Base-by-base conservation (phyloP, 2,888 invertebrate species). In the Cinara cedri region DNA sequence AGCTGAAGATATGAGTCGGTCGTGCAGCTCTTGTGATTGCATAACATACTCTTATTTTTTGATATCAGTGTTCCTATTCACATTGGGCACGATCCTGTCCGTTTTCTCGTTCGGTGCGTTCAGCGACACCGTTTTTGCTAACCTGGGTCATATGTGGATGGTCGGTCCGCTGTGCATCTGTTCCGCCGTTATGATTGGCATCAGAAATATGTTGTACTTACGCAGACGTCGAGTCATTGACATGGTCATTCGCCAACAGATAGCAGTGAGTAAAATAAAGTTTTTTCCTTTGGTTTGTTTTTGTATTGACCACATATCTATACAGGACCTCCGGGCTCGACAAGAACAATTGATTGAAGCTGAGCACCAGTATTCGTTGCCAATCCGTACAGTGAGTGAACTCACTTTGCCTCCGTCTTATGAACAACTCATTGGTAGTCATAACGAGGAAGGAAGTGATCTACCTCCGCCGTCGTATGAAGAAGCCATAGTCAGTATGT, bases 141-240 rank as follows among this genome's bases (percentile, higher is more conserved):
- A 89, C 86, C 86, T 90, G 83, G 90, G 90, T 82, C 90, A 90
- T 87, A 90, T 90, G 90, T 90, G 90, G 90, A 87, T 90, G 19
- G 89, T 90, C 81, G 90, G 90, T 81, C 90, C 90, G 74, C 89
- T 90, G 84, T 90, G 90, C 85, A 90, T 90, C 85, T 90, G 90
- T 86, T 90, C 90, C 82, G 90, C 90, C 82, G 88, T 90, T 86
- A 90, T 90, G 90, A 89, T 90, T 76, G 90, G 90, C 63, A 89
- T 90, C n/a, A 90, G 90, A 84, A 90, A 90, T 84, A 89, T 90
- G 87, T 85, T 90, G 70, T 90, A 90, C 85, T 86, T 90, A 82
- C 87, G 90, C 83, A 87, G 90, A 84, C 90, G 90, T 84, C 90
- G 90, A 84, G 89, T 90, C 57, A 89, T 90, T 82, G 90, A 90